Evolutionary conservation across 30 jellyfish, hydroid and myxozoan genomes (phyloP).

Genomic region (Hydra vulgaris): DNA sequence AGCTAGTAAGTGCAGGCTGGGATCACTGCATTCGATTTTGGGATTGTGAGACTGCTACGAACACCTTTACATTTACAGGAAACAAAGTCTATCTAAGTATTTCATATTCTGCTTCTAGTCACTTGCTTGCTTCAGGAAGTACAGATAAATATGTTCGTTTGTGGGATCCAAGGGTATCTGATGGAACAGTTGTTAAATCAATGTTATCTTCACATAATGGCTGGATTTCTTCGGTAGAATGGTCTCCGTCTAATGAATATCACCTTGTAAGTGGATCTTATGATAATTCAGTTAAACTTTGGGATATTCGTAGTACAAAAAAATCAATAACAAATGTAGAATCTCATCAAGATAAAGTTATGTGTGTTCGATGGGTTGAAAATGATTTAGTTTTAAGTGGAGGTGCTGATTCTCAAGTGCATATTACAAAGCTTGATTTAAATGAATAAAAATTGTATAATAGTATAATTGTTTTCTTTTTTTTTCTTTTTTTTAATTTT

Average conservation of each 20-base stretch:
- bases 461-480: too few relatives aligned
- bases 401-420: constrained; percentile 26
- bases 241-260: constrained; percentile 82
- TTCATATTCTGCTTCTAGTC: constrained; percentile 44
- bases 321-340: constrained; percentile 41
- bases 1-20: constrained; percentile 74
- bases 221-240: constrained; percentile 87
- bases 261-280: constrained; percentile 67
- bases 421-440: constrained; percentile 6
- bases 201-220: constrained; percentile 73
- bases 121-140: constrained; percentile 82
- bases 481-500: too few relatives aligned
- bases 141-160: constrained; percentile 68
- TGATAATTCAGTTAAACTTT: constrained; percentile 50
- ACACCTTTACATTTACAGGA: constrained; percentile 61
- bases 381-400: constrained; percentile 29
- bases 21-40: constrained; percentile 85
- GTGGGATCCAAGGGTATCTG: constrained; percentile 75
- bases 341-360: constrained; percentile 72
- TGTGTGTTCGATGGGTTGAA: constrained; percentile 62
- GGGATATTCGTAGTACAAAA: constrained; percentile 81
- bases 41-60: constrained; percentile 75
- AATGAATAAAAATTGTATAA: too few relatives aligned
- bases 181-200: constrained; percentile 71
- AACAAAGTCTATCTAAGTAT: constrained; percentile 60